phyloP scores from a whole-genome alignment of 2,888 invertebrate species.

The Polydrusus cervinus region DNA sequence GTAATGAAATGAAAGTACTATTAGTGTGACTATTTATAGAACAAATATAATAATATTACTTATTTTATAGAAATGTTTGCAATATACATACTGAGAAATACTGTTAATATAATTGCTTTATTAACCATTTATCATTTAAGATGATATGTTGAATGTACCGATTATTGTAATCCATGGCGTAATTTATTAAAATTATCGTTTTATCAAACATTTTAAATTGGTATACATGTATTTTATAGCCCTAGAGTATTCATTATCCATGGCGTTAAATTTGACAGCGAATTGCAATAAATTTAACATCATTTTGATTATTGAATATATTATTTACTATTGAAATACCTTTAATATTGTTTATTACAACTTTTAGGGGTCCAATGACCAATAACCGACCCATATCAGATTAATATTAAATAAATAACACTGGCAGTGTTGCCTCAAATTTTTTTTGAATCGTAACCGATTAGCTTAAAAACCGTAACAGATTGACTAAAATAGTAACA shows the following conservation, averaged over 20 bases:
- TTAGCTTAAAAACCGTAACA: too few relatives aligned
- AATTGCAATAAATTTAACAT: constrained; percentile 42
- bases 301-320: constrained; percentile 47
- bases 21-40: too few relatives aligned
- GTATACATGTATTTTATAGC: constrained; percentile 49
- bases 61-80: not conserved
- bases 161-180: constrained; percentile 45
- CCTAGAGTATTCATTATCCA: constrained; percentile 30
- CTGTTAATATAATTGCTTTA: constrained; percentile 40
- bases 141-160: constrained; percentile 45
- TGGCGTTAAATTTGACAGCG: constrained; percentile 46
- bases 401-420: too few relatives aligned
- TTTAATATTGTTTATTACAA: constrained; percentile 43
- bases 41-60: too few relatives aligned
- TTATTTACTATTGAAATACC: constrained; percentile 39
- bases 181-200: constrained; percentile 55
- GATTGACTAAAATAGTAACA: too few relatives aligned
- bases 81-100: not conserved
- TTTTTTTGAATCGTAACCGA: too few relatives aligned
- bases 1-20: too few relatives aligned
- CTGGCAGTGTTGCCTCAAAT: too few relatives aligned
- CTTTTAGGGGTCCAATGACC: constrained; percentile 10
- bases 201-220: constrained; percentile 53
- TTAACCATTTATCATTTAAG: constrained; percentile 40
- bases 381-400: not conserved